Base-by-base conservation (phyloP, 92 coral and sea anemone genomes). In the Paragorgia papillata region DNA sequence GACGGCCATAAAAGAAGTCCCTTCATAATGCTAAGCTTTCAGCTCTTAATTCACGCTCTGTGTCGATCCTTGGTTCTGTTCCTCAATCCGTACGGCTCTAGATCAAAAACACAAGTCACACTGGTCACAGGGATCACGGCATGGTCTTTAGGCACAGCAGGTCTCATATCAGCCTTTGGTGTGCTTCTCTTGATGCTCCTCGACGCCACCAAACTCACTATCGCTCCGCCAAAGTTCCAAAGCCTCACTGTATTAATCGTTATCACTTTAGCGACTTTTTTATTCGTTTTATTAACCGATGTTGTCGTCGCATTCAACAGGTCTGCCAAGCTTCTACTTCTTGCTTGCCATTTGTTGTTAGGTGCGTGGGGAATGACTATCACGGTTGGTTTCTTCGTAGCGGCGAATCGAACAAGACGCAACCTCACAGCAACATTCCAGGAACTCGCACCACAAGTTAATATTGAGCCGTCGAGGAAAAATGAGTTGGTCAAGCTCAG, bases 401-500 rank as follows among this genome's bases (percentile, higher is more conserved):
- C 92, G n/a, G 91, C 86, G 12, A 44, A n/a, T 37, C 82, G 85
- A 59, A 84, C 81, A 64, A 76, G 87, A 65, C 71, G 74, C 7
- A 90, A 90, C 75, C 64, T 90, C 56, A 56, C 62, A n/a, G 79
- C 96, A 8, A 88, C 96, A 26, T 89, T 85, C 31, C 64, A 71
- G 51, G 39, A 62, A 0, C 35, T 83, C 14, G 76, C 41, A 14
- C 44, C 64, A 1, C 20, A 68, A 21, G 62, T 80, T 10, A 25
- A 1, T 6, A 6, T 6, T n/a, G n/a, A 46, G n/a, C n/a, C 53
- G 53, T 9, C 53, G 15, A n/a, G 2, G 14, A 50, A 58, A 43
- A 48, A 35, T 18, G 81, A 86, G 28, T 48, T 78, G 12, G 26
- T 34, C 10, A 74, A 71, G 46, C 57, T 90, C 56, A 73, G 67